Evolutionary conservation across 2,113 vertebrate species (phyloP).

Genomic region (Dunckerocampus dactyliophorus): DNA sequence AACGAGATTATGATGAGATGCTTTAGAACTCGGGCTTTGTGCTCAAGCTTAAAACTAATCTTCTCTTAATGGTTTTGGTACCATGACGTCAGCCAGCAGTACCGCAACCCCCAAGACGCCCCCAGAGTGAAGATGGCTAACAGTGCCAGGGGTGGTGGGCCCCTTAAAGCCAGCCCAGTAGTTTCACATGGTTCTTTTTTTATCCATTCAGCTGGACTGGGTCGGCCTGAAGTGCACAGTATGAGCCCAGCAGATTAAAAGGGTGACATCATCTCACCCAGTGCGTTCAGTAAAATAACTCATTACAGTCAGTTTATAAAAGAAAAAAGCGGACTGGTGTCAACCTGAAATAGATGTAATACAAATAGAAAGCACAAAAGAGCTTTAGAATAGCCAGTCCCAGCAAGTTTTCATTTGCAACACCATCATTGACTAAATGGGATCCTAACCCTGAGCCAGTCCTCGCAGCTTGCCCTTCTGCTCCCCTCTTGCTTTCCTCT

Average conservation of each 20-base stretch:
- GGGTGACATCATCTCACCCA: slow-evolving; percentile 62
- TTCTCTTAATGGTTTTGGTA: slow-evolving; percentile 59
- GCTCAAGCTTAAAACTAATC: slow-evolving; percentile 50
- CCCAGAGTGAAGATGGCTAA: slow-evolving; percentile 52
- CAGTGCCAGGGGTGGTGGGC: slow-evolving; percentile 55
- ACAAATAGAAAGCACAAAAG: slow-evolving; percentile 31
- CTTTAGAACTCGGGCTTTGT: slow-evolving; percentile 42
- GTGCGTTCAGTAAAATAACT: slow-evolving; percentile 41
- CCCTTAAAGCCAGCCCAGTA: slow-evolving; percentile 34
- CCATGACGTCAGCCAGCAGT: slow-evolving; percentile 59
- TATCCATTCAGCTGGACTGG: slow-evolving; percentile 43
- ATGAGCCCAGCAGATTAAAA: slow-evolving; percentile 37
- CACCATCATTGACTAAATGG: slow-evolving; percentile 15
- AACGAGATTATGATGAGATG: slow-evolving; percentile 20
- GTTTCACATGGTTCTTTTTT: slow-evolving; percentile 36
- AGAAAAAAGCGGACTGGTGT: slow-evolving; percentile 34
- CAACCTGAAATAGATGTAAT: slow-evolving; percentile 41
- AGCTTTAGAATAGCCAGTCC: slow-evolving; percentile 32
- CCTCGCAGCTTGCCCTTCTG: not conserved
- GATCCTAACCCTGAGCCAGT: slow-evolving; percentile 9
- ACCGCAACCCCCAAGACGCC: slow-evolving; percentile 31
- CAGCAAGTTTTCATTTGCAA: slow-evolving; percentile 22
- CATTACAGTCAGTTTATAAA: slow-evolving; percentile 36
- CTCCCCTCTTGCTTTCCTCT: slow-evolving; percentile 4
- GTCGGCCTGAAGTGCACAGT: slow-evolving; percentile 39